A percentile compares a stretch with the other conserved stretches of the same genome.
phyloP scores from a whole-genome alignment of 2,888 invertebrate genomes.

The Clepsis dumicolana region DNA sequence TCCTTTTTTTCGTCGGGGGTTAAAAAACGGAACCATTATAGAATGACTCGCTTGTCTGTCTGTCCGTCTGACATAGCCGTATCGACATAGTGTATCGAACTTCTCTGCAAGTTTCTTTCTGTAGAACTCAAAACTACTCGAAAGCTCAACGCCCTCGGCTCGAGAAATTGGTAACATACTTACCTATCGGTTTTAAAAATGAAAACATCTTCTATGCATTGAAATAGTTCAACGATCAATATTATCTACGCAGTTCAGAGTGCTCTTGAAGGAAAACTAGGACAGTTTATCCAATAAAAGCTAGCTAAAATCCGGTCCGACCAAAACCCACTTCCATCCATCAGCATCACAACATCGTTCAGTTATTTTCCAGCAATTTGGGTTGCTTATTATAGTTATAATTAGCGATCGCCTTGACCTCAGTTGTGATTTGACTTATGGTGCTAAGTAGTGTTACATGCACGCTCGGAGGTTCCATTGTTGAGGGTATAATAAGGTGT shows the following conservation, averaged over 20 bases:
- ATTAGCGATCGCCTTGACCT: slow-evolving; percentile 28
- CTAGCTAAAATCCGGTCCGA: background rate
- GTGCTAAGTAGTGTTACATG: background rate
- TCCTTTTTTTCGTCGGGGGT: too few relatives aligned
- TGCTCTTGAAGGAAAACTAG: slow-evolving; percentile 1
- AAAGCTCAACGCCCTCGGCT: too few relatives aligned
- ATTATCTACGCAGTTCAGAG: background rate
- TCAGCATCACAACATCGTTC: slow-evolving; percentile 6
- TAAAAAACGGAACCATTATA: too few relatives aligned
- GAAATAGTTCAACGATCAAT: background rate
- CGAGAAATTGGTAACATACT: too few relatives aligned
- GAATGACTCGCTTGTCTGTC: too few relatives aligned
- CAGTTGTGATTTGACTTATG: slow-evolving; percentile 18
- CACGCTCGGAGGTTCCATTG: background rate
- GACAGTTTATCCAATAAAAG: slow-evolving; percentile 23
- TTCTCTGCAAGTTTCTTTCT: too few relatives aligned
- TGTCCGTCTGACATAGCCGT: too few relatives aligned
- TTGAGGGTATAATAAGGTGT: background rate
- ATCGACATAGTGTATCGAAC: too few relatives aligned
- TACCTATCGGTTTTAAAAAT: background rate
- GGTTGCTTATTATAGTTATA: slow-evolving; percentile 28
- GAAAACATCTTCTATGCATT: background rate
- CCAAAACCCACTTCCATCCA: slow-evolving; percentile 20
- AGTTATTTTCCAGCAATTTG: slow-evolving; percentile 22
- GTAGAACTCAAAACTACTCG: too few relatives aligned